phyloP scores from a whole-genome alignment of 1,140 invertebrate genomes.

The Orussus abietinus region DNA sequence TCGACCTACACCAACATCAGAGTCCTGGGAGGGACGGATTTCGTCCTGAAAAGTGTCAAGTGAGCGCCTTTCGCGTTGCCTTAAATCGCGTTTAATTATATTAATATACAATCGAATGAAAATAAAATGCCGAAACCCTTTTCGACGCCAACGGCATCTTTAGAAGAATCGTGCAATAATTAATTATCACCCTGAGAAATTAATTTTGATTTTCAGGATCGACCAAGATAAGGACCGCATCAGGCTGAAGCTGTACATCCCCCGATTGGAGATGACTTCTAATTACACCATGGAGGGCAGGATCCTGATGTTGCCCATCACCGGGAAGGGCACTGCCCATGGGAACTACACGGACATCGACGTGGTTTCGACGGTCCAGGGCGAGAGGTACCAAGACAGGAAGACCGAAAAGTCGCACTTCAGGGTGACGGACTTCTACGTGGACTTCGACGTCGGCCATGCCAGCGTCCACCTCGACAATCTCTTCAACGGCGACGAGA shows the following conservation, averaged over 20 bases:
- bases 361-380: slow-evolving; percentile 55
- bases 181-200: no score
- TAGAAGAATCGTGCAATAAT: no score
- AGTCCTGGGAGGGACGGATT: slow-evolving; percentile 58
- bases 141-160: no score
- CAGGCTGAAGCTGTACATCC: slow-evolving; percentile 54
- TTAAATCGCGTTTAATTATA: no score
- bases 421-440: slow-evolving; percentile 59
- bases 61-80: no score
- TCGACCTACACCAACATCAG: slow-evolving; percentile 60
- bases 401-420: slow-evolving; percentile 51
- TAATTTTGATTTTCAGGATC: slow-evolving; percentile 36
- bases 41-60: slow-evolving; percentile 58
- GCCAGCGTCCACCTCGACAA: slow-evolving; percentile 63
- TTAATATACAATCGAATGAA: background rate
- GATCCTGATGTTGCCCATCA: slow-evolving; percentile 62
- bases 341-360: slow-evolving; percentile 64
- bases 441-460: slow-evolving; percentile 60
- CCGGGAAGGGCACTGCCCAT: slow-evolving; percentile 53
- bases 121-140: background rate
- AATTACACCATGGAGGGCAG: slow-evolving; percentile 59
- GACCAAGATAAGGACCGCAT: slow-evolving; percentile 54
- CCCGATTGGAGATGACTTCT: slow-evolving; percentile 53
- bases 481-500: slow-evolving; percentile 66
- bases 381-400: slow-evolving; percentile 52